Conservation (phyloP, 1,140 invertebrate species). For the Adelges cooleyi region DNA sequence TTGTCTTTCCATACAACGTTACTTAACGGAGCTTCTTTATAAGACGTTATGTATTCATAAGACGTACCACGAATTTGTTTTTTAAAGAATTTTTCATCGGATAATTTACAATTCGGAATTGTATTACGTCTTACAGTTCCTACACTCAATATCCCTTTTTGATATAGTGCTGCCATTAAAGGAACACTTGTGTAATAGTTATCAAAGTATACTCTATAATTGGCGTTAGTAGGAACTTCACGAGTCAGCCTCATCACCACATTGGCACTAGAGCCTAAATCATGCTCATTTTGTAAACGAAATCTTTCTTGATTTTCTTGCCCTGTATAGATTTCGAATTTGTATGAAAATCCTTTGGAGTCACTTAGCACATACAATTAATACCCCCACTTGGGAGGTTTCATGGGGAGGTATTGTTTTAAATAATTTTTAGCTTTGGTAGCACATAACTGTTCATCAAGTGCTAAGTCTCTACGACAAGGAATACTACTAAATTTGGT, state of each 20-base stretch:
- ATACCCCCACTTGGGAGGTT: slow-evolving; percentile 34
- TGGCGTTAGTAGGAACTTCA: slow-evolving; percentile 16
- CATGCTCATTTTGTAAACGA: slow-evolving; percentile 27
- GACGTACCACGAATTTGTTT: background rate
- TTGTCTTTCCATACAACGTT: background rate
- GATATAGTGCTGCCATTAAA: slow-evolving; percentile 28
- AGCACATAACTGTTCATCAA: slow-evolving; percentile 29
- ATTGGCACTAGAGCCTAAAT: slow-evolving; percentile 32
- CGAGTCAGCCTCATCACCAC: slow-evolving; percentile 31
- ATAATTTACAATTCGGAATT: background rate
- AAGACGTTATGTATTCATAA: background rate
- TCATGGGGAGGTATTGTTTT: slow-evolving; percentile 33
- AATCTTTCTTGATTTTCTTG: slow-evolving; percentile 21
- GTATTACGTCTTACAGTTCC: background rate
- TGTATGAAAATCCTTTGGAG: slow-evolving; percentile 32
- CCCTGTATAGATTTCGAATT: slow-evolving; percentile 30
- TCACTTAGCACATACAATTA: slow-evolving; percentile 32
- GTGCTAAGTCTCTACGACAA: background rate
- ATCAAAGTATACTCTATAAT: slow-evolving; percentile 34
- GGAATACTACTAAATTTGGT: slow-evolving; percentile 5
- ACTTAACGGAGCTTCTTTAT: background rate
- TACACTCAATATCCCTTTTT: background rate
- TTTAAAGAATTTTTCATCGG: background rate
- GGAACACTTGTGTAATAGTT: slow-evolving; percentile 33
- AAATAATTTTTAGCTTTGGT: slow-evolving; percentile 20